Conservation (phyloP, 2,113 vertebrate species). For the Tachysurus vachellii region DNA sequence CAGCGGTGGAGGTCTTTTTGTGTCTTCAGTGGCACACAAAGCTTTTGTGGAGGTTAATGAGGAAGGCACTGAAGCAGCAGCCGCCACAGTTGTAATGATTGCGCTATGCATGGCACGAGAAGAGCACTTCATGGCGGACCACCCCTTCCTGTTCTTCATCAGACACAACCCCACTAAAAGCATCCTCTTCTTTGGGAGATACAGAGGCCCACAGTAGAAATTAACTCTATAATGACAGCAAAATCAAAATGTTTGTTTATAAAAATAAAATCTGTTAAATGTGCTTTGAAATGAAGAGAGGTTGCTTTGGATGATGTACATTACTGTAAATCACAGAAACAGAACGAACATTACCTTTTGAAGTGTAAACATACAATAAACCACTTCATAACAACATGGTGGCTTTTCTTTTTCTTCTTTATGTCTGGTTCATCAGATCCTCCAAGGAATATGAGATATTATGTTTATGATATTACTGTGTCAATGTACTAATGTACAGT, state of each 20-base stretch:
- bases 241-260: neutral
- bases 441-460: neutral
- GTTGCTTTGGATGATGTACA: neutral
- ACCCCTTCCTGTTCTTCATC: constrained; percentile 92
- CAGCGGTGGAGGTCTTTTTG: constrained; percentile 72
- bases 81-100: constrained; percentile 77
- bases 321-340: neutral
- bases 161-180: constrained; percentile 77
- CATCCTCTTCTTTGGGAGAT: constrained; percentile 84
- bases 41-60: constrained; percentile 92
- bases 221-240: neutral
- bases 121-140: constrained; percentile 81
- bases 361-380: neutral
- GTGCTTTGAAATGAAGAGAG: neutral
- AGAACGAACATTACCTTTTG: neutral
- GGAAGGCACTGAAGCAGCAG: constrained; percentile 90
- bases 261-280: neutral
- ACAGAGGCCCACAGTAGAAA: constrained; percentile 64
- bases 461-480: too few species aligned
- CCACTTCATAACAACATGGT: neutral
- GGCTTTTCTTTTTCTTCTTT: too few species aligned
- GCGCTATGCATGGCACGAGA: constrained; percentile 66
- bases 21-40: constrained; percentile 87
- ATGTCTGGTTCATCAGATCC: neutral
- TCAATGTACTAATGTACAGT: neutral